These are phyloP conservation scores for Acromyrmex echinatior DNA, from an alignment of 1,140 invertebrate genomes.

Conservation along the genomic window DNA sequence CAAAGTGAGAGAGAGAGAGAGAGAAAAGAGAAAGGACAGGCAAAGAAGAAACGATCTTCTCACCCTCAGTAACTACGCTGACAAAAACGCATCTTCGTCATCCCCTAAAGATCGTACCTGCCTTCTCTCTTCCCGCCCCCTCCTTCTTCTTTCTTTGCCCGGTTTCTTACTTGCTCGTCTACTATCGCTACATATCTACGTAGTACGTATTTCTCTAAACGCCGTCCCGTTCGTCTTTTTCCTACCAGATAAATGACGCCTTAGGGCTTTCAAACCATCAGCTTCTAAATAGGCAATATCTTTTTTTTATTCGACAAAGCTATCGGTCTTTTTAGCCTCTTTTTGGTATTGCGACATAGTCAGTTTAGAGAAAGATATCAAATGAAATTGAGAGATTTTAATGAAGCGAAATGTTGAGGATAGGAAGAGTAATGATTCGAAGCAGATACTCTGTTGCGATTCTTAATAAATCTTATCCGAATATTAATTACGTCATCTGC, in stretches of 20 bases:
- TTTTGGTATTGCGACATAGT: constrained; percentile 6
- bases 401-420: constrained; percentile 2
- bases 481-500: constrained; percentile 15
- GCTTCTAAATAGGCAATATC: constrained; percentile 57
- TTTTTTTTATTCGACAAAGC: constrained; percentile 53
- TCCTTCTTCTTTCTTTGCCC: constrained; percentile 38
- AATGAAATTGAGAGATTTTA: constrained; percentile 12
- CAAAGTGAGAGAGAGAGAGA: constrained; percentile 6
- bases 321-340: constrained; percentile 16
- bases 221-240: constrained; percentile 25
- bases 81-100: constrained; percentile 71
- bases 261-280: constrained; percentile 48
- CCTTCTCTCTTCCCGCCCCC: constrained; percentile 6
- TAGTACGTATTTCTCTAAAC: constrained; percentile 54
- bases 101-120: constrained; percentile 61
- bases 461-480: neutral
- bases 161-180: constrained; percentile 19
- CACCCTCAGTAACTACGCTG: constrained; percentile 48
- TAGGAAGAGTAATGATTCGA: neutral
- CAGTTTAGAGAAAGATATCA: neutral
- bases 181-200: constrained; percentile 44
- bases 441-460: neutral
- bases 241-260: constrained; percentile 55
- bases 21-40: neutral
- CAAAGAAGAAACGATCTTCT: constrained; percentile 50